phyloP scores from a whole-genome alignment of 2,888 invertebrate species.

The Orthonychiurus folsomi region DNA sequence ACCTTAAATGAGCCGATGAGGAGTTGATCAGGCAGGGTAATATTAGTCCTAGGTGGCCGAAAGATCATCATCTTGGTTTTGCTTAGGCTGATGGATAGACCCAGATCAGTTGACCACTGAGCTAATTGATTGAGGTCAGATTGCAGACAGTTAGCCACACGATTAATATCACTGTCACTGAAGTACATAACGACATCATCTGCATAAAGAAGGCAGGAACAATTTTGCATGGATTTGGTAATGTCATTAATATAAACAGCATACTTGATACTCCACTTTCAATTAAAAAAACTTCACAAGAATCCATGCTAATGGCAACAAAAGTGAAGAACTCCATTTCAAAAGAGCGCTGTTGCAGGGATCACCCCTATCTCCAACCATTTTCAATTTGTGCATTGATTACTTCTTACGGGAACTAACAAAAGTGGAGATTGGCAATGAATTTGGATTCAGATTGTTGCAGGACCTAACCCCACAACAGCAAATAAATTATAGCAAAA shows the following conservation, averaged over 20 bases:
- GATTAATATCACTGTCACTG: neutral
- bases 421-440: too few species aligned
- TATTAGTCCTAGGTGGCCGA: neutral
- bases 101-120: neutral
- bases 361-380: too few species aligned
- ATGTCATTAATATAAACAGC: neutral
- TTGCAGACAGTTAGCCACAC: neutral
- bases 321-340: too few species aligned
- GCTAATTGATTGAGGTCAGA: neutral
- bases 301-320: too few species aligned
- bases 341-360: too few species aligned
- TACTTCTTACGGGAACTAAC: too few species aligned
- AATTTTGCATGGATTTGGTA: neutral
- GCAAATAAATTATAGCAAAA: too few species aligned
- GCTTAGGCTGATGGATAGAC: neutral
- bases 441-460: too few species aligned
- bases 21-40: neutral
- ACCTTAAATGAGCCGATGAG: neutral
- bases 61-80: neutral
- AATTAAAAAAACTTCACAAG: too few species aligned
- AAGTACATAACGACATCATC: neutral
- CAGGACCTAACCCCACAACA: too few species aligned
- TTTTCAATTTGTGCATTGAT: too few species aligned
- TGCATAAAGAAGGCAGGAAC: neutral
- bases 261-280: too few species aligned